phyloP scores from a whole-genome alignment of 2,113 vertebrate genomes.

The Macrotus californicus region DNA sequence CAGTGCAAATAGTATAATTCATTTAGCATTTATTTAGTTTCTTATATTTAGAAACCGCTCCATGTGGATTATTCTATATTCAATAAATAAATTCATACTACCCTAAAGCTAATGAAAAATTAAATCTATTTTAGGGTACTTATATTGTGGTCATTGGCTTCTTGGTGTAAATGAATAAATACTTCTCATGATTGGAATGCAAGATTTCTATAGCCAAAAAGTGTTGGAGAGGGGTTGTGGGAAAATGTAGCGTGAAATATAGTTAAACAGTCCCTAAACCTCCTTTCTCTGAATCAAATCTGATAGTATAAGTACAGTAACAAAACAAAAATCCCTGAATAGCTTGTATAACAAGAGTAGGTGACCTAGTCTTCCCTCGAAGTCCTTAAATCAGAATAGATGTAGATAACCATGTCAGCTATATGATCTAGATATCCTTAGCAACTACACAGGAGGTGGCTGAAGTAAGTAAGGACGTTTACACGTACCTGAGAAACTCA shows the following conservation, averaged over 20 bases:
- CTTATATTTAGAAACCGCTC: background rate
- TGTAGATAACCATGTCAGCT: background rate
- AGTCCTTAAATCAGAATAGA: background rate
- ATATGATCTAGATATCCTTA: background rate
- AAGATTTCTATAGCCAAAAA: background rate
- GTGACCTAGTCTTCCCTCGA: background rate
- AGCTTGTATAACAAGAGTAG: background rate
- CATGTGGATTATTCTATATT: background rate
- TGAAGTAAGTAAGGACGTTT: background rate
- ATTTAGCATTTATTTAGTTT: background rate
- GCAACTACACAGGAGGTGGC: background rate
- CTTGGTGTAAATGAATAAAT: background rate
- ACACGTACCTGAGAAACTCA: background rate
- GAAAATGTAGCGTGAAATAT: background rate
- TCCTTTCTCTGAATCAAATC: background rate
- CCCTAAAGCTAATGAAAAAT: background rate
- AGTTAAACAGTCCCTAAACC: background rate
- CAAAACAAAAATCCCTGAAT: background rate
- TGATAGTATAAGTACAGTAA: background rate
- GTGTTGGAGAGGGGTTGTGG: background rate
- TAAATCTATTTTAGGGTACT: background rate
- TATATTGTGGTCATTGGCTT: background rate
- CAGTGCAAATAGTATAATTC: background rate
- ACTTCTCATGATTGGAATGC: background rate
- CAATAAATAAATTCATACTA: background rate